Evolutionary conservation across 2,797 vertebrate genomes (phyloP).

Genomic region (Oreonectes daqikongensis): DNA sequence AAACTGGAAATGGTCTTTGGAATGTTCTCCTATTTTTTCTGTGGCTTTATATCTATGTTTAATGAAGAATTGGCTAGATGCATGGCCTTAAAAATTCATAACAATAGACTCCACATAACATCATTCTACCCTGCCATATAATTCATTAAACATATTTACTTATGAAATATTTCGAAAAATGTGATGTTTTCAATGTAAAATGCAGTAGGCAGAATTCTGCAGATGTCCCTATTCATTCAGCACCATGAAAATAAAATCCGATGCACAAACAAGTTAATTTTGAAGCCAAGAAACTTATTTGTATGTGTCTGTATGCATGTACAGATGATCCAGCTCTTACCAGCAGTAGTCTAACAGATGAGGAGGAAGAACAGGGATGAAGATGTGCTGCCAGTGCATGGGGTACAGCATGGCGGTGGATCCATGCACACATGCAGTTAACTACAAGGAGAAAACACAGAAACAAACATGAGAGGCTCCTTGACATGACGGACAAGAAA

Average conservation of each 20-base stretch:
- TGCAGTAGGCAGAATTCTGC: too few species aligned
- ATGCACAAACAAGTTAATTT: not conserved
- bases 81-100: not conserved
- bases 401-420: slow-evolving; percentile 94
- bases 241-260: not conserved
- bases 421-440: slow-evolving; percentile 97
- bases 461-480: not conserved
- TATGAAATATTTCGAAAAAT: too few species aligned
- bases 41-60: slow-evolving; percentile 1
- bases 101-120: too few species aligned
- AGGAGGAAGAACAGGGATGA: slow-evolving; percentile 96
- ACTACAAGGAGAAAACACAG: slow-evolving; percentile 70
- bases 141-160: too few species aligned
- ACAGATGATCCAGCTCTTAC: slow-evolving; percentile 76
- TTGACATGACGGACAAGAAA: not conserved
- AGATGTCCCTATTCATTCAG: too few species aligned
- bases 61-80: not conserved
- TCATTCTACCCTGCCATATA: too few species aligned
- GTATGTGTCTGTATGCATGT: slow-evolving; percentile 24
- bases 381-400: slow-evolving; percentile 99
- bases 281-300: not conserved
- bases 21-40: too few species aligned
- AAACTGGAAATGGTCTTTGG: too few species aligned
- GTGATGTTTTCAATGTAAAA: not conserved
- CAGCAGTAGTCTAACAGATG: slow-evolving; percentile 99